Evolutionary conservation across 2,888 invertebrate species (phyloP), one percentile per base, ranked within the genome.

Genomic region (Coecobrya sp.): DNA sequence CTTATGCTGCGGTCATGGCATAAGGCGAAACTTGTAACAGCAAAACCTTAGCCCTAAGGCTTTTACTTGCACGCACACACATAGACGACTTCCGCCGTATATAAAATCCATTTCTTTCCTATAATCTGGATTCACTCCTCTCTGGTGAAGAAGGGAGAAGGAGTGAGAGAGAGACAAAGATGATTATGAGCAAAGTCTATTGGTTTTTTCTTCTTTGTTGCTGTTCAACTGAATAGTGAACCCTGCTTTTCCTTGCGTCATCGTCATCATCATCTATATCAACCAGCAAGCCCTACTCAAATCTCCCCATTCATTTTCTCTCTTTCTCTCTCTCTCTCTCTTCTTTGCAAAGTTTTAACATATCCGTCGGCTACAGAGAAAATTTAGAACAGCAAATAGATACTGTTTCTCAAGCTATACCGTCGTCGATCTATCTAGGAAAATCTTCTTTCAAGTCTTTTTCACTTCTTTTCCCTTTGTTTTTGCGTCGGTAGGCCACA

Each of bases 301-400:
- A 73, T 90, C 89, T 90, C 62, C 85, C 85, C 89, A 73, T 85
- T 90, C 81, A 73, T 85, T 90, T 76, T 85, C 85, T 86, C 49
- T n/a, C 27, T 86, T n/a, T n/a, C 22, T 86, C 22, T 42, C 22
- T 45, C 4, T 13, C 19, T 7, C 45, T 22, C 45, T 65, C 42
- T 81, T 36, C 22, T 62, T 30, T 68, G 30, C 89, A 90, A 89
- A 90, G 84, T 90, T 90, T 85, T 22, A 85, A 84, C 89, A 82
- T 30, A 85, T 90, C 89, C 89, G 73, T 90, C 85, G 85, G 76
- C 89, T 76, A 84, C 59, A 73, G 22, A 62, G 76, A 76, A 90
- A 89, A 90, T 90, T 90, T 90, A 76, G 89, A 85, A 76, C 30
- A 16, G 84, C 59, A 90, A 87, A 76, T 81, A 73, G 36, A 45